phyloP scores from a whole-genome alignment of 2,113 vertebrate species.

The Indicator indicator region DNA sequence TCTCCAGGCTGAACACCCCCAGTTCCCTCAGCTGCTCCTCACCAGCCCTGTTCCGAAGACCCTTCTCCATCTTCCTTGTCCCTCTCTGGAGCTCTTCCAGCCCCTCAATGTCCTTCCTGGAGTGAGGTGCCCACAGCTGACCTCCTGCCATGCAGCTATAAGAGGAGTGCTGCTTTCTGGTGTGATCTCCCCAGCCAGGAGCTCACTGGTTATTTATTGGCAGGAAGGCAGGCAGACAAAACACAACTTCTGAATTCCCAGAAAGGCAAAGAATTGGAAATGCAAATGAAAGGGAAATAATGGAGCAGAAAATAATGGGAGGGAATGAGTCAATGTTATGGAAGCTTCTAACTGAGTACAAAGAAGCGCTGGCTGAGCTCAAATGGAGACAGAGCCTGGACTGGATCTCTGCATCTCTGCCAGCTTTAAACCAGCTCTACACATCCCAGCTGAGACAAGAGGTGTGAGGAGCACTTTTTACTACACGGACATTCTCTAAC shows the following conservation, averaged over 20 bases:
- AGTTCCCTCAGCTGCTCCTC: too few relatives aligned
- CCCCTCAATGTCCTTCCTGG: too few relatives aligned
- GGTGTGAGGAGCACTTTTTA: not conserved
- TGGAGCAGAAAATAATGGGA: constrained; percentile 32
- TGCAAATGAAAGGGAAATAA: constrained; percentile 21
- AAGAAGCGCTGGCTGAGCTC: not conserved
- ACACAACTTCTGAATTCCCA: not conserved
- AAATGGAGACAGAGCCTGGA: not conserved
- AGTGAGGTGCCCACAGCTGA: too few relatives aligned
- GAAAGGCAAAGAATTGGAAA: not conserved
- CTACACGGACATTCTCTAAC: not conserved
- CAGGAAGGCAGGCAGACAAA: constrained; percentile 6
- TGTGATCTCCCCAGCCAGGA: not conserved
- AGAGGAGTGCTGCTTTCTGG: fast-evolving
- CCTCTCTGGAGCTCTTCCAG: too few relatives aligned
- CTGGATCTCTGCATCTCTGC: not conserved
- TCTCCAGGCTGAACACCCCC: too few relatives aligned
- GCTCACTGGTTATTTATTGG: not conserved
- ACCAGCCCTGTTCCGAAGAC: too few relatives aligned
- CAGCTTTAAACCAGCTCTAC: not conserved
- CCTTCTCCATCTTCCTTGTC: too few relatives aligned
- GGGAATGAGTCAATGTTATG: constrained; percentile 42
- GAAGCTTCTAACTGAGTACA: not conserved
- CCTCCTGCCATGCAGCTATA: not conserved
- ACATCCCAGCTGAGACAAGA: not conserved